These are phyloP conservation scores for Orthonyx spaldingii DNA, from an alignment of 2,113 vertebrate species.

Conservation along the genomic window DNA sequence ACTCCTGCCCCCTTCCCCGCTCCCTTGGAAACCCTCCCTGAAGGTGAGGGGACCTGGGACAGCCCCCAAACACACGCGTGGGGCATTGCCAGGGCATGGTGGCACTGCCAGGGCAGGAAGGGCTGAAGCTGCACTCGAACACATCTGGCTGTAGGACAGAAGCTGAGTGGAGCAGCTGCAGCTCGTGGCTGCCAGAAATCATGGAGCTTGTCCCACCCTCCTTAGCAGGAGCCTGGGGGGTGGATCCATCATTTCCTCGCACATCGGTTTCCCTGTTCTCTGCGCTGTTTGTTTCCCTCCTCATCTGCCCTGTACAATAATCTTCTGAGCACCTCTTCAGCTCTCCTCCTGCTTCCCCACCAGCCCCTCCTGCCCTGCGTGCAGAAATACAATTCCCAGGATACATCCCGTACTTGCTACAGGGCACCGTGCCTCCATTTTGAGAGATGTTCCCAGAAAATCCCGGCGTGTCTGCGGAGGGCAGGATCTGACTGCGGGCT, in stretches of 20 bases:
- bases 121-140: neutral
- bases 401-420: neutral
- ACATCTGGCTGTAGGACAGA: neutral
- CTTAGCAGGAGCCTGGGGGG: neutral
- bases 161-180: neutral
- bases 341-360: neutral
- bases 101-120: neutral
- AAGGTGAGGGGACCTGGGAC: neutral
- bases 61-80: neutral
- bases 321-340: constrained; percentile 1
- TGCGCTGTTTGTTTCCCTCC: neutral
- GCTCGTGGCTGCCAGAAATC: constrained; percentile 27
- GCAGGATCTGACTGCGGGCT: neutral
- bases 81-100: neutral
- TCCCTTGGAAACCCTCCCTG: neutral
- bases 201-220: constrained; percentile 6
- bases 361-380: neutral
- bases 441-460: neutral
- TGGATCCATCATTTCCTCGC: constrained; percentile 44
- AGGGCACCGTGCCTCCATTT: neutral
- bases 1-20: neutral
- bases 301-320: neutral
- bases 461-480: neutral
- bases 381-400: neutral
- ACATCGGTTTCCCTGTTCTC: neutral